Evolutionary conservation across 2,797 vertebrate genomes (phyloP), one percentile per base, ranked within the genome.

Genomic region (Lateolabrax maculatus): DNA sequence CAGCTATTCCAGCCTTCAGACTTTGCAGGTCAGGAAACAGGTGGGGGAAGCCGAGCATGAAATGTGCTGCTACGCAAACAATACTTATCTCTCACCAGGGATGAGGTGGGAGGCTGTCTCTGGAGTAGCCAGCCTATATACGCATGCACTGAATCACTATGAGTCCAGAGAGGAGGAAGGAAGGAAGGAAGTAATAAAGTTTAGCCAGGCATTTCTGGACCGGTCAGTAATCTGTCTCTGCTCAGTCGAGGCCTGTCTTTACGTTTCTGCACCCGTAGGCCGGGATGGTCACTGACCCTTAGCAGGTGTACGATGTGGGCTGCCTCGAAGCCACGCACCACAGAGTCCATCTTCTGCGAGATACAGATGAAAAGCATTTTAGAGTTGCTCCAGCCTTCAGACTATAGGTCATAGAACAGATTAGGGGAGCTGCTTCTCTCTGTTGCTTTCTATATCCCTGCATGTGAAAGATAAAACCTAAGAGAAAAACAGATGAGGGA

Each of bases 11-110:
- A 83, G 87, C 86, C 87, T 77, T 89, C 89, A 90, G 88, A 90
- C 84, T 85, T 79, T 84, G 85, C 89, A 90, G 91, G 92, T 94
- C 90, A 91, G 84, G 81, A 84, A 93, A 90, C 93, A 93, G 93
- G 92, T 94, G 93, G 86, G 82, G 91, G 90, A 90, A 92, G 83
- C 86, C 73, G 76, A 91, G 90, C 93, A 87, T 95, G 93, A 93
- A 95, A 95, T 92, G 90, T 93, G 92, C 89, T 92, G 88, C 90
- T 92, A 87, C 62, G 85, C 92, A 91, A 93, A 94, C 91, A 92
- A 90, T 91, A 90, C 90, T 95, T 94, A 94, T 94, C 93, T 94
- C 90, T 87, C 74, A 75, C 85, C 34, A 57, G 87, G 90, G 88
- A 93, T 91, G 88, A 86, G 71, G 88, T 71, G 71, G 83, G 80